Conservation (phyloP, 2,888 invertebrate species). For the Acrobasis suavella region DNA sequence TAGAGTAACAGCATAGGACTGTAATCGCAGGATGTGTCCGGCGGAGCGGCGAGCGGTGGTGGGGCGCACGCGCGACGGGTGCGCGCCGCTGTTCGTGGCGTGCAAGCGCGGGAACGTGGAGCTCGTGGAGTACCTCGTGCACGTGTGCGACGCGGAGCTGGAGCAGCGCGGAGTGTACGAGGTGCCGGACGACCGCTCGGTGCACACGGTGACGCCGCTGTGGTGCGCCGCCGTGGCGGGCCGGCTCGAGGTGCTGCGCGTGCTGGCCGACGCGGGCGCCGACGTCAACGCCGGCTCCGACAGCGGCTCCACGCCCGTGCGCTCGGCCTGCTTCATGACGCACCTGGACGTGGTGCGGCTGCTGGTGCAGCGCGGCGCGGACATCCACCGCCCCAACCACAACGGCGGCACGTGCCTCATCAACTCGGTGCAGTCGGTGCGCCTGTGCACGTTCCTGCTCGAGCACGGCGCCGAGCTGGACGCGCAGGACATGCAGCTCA, state of each 20-base stretch:
- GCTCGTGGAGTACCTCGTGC: constrained; percentile 92
- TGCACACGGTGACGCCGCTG: constrained; percentile 92
- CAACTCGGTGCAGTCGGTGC: constrained; percentile 94
- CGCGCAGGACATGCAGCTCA: constrained; percentile 93
- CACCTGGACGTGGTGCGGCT: constrained; percentile 89
- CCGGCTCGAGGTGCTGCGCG: constrained; percentile 88
- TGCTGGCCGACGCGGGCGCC: constrained; percentile 90
- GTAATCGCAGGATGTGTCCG: constrained; percentile 72
- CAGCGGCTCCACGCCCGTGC: constrained; percentile 93
- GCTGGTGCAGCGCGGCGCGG: constrained; percentile 90
- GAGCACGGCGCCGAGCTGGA: constrained; percentile 90
- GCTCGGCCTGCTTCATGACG: constrained; percentile 97
- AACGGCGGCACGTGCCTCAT: constrained; percentile 97
- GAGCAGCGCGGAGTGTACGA: constrained; percentile 94
- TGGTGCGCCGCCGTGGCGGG: constrained; percentile 97
- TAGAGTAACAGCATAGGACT: neutral
- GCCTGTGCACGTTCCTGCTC: constrained; percentile 90
- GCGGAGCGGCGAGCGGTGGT: constrained; percentile 86
- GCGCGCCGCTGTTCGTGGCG: constrained; percentile 91
- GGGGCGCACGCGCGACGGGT: constrained; percentile 87
- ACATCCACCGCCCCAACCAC: constrained; percentile 91
- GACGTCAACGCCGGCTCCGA: constrained; percentile 94
- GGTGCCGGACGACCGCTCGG: constrained; percentile 88
- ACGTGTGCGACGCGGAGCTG: constrained; percentile 90
- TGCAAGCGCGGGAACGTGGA: constrained; percentile 90